phyloP scores from a whole-genome alignment of 2,888 invertebrate species.

The Drosophila paranaensis region DNA sequence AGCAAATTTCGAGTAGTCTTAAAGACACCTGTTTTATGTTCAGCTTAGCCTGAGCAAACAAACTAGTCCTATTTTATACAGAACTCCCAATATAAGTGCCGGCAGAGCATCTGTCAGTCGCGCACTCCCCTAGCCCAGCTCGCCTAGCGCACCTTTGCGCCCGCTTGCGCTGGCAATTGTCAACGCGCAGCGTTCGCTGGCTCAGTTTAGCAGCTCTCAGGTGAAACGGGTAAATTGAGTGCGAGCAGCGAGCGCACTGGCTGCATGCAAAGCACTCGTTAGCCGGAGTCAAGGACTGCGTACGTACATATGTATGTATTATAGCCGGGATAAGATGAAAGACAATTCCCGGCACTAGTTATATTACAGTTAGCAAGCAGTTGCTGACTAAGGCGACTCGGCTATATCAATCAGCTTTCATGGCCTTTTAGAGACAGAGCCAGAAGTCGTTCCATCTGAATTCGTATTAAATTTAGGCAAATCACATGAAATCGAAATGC shows the following conservation, averaged over 20 bases:
- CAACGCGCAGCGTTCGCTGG: constrained; percentile 34
- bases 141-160: background rate
- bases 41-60: too few relatives aligned
- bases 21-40: too few relatives aligned
- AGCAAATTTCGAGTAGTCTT: too few relatives aligned
- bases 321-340: background rate
- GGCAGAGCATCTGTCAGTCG: background rate
- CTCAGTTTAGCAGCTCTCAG: constrained; percentile 21
- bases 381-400: background rate
- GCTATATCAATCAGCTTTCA: background rate
- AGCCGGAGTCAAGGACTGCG: background rate
- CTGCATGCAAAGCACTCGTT: constrained; percentile 10
- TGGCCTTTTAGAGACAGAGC: constrained; percentile 4
- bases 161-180: constrained; percentile 42
- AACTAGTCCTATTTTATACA: too few relatives aligned
- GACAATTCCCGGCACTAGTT: background rate
- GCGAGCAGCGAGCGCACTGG: constrained; percentile 12
- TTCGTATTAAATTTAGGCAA: constrained; percentile 8
- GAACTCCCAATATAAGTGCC: too few relatives aligned
- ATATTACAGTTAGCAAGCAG: background rate
- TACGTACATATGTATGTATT: background rate
- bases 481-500: constrained; percentile 7
- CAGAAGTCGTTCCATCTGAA: constrained; percentile 23
- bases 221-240: constrained; percentile 25
- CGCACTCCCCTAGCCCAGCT: background rate